Conservation (phyloP, 2,888 invertebrate species). For the Mythimna impura region DNA sequence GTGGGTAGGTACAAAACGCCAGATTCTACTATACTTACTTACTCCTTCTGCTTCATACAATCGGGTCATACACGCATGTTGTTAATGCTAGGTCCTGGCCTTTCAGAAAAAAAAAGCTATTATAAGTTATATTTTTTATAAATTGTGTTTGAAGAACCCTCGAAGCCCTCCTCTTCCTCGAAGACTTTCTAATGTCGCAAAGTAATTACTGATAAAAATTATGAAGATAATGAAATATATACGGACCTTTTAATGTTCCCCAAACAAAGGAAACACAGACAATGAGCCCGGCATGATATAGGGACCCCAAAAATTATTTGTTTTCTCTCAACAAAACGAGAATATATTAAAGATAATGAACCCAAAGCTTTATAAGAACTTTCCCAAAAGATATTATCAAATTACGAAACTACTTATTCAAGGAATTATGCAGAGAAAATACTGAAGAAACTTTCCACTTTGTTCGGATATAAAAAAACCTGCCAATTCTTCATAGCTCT, state of each 20-base stretch:
- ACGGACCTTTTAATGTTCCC: constrained; percentile 18
- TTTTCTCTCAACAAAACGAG: constrained; percentile 27
- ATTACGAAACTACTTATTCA: constrained; percentile 45
- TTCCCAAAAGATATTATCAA: constrained; percentile 25
- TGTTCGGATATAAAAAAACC: constrained; percentile 31
- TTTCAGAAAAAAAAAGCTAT: background rate
- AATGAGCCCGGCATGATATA: constrained; percentile 24
- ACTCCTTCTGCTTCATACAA: background rate
- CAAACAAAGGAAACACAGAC: constrained; percentile 31
- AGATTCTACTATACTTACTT: too few species aligned
- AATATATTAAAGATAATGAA: constrained; percentile 30
- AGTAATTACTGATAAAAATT: constrained; percentile 22
- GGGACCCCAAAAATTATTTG: constrained; percentile 8
- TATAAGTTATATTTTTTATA: background rate
- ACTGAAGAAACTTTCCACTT: constrained; percentile 41
- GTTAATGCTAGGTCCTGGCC: background rate
- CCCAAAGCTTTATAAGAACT: constrained; percentile 1
- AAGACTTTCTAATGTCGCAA: background rate
- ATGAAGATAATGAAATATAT: constrained; percentile 30
- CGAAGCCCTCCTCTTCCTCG: background rate
- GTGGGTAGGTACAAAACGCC: too few species aligned
- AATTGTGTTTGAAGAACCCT: background rate
- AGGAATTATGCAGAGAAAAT: constrained; percentile 39
- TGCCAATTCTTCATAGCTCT: constrained; percentile 35
- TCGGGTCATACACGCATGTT: background rate